Percentiles rank a stretch among this genome's conserved stretches.
Evolutionary conservation across 2,797 vertebrate species (phyloP).

Genomic region (Lates japonicus): DNA sequence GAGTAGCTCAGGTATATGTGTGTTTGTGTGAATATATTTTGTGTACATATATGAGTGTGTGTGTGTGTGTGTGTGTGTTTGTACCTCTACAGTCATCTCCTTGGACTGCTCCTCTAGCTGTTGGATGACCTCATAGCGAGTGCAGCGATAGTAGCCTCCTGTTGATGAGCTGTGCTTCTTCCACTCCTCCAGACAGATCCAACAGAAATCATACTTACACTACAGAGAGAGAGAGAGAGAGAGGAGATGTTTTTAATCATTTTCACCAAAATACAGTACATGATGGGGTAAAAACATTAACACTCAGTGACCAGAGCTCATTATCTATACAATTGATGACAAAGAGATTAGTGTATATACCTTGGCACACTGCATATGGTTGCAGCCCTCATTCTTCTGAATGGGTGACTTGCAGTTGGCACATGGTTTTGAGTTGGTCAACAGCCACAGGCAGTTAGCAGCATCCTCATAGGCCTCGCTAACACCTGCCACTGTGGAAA

Average conservation of each 20-base stretch:
- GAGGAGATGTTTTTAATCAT: neutral
- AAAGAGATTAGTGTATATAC: conserved; percentile 50
- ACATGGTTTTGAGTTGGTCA: conserved; percentile 98
- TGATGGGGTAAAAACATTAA: conserved; percentile 4
- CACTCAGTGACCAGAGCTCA: neutral
- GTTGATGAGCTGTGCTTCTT: conserved; percentile 99
- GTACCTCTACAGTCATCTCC: conserved; percentile 98
- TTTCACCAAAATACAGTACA: neutral
- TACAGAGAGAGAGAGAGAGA: conserved; percentile 66
- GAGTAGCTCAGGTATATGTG: conserved; percentile 2
- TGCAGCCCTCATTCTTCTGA: conserved; percentile 99
- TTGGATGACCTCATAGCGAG: conserved; percentile 98
- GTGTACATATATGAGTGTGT: neutral
- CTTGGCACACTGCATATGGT: conserved; percentile 99
- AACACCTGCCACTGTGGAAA: conserved; percentile 93
- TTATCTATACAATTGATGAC: too few species aligned
- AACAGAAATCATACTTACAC: conserved; percentile 99
- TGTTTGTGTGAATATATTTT: conserved; percentile 1
- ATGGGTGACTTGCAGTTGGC: conserved; percentile 99
- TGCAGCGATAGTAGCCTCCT: conserved; percentile 98
- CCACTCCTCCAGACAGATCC: conserved; percentile 99
- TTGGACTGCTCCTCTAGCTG: conserved; percentile 98
- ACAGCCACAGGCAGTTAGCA: conserved; percentile 98
- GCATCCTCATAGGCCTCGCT: conserved; percentile 98
- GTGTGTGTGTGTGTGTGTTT: neutral